These are phyloP conservation scores for Gymnobelideus leadbeateri DNA, from an alignment of 2,113 vertebrate genomes.

Conservation along the genomic window DNA sequence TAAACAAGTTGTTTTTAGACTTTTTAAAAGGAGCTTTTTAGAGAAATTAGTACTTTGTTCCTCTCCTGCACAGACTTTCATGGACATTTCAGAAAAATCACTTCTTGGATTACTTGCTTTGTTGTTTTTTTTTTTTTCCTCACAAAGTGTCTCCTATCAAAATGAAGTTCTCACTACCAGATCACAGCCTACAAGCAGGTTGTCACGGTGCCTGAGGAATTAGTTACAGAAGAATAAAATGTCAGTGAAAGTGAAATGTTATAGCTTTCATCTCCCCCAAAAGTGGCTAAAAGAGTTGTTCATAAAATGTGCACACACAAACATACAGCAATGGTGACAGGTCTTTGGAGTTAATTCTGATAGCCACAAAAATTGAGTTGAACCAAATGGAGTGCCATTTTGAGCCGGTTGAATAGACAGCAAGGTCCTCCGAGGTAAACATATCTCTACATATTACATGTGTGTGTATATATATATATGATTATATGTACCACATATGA, in stretches of 20 bases:
- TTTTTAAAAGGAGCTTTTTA: neutral
- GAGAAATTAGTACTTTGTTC: slow-evolving; percentile 41
- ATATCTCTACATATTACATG: neutral
- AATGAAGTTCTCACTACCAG: slow-evolving; percentile 45
- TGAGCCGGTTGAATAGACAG: neutral
- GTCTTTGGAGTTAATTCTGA: neutral
- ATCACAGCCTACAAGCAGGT: slow-evolving; percentile 17
- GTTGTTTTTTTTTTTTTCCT: slow-evolving; percentile 32
- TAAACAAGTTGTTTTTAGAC: slow-evolving; percentile 48
- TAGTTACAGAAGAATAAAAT: slow-evolving; percentile 47
- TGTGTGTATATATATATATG: neutral
- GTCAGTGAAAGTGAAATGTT: neutral
- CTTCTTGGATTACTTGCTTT: neutral
- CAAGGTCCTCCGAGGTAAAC: neutral
- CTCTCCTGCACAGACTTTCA: slow-evolving; percentile 49
- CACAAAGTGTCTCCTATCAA: slow-evolving; percentile 34
- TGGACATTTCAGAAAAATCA: slow-evolving; percentile 31
- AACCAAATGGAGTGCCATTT: neutral
- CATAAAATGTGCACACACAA: neutral
- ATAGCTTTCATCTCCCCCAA: neutral
- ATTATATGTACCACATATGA: neutral
- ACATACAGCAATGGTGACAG: neutral
- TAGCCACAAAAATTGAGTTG: neutral
- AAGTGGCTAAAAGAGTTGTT: slow-evolving; percentile 14
- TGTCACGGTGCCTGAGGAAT: slow-evolving; percentile 5